Evolutionary conservation across 2,888 invertebrate genomes (phyloP).

Genomic region (Drosophila parthenogenetica): DNA sequence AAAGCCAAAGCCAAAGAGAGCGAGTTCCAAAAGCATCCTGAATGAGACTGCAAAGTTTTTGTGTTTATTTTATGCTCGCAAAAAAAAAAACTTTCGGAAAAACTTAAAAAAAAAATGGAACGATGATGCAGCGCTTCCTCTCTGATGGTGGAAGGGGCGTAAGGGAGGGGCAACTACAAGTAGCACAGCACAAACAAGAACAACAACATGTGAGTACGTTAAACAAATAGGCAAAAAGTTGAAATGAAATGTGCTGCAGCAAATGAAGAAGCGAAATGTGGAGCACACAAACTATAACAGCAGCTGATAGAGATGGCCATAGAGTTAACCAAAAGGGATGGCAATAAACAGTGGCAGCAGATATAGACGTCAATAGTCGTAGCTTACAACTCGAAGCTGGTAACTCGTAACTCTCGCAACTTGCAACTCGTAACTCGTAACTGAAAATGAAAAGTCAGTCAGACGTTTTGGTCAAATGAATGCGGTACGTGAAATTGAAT

Average conservation of each 20-base stretch:
- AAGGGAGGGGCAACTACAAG: constrained; percentile 35
- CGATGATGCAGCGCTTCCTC: constrained; percentile 42
- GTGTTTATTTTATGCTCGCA: constrained; percentile 68
- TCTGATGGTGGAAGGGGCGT: constrained; percentile 39
- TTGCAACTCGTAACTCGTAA: constrained; percentile 12
- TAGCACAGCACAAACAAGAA: constrained; percentile 44
- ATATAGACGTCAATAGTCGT: constrained; percentile 51
- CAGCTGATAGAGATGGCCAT: constrained; percentile 17
- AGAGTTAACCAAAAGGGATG: constrained; percentile 23
- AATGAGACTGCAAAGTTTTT: constrained; percentile 73
- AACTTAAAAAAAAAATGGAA: constrained; percentile 23
- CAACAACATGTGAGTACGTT: constrained; percentile 57
- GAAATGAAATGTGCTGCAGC: constrained; percentile 67
- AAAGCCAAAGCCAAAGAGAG: constrained; percentile 21
- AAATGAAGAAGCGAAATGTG: constrained; percentile 70
- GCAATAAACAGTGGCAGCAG: background rate
- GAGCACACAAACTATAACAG: constrained; percentile 58
- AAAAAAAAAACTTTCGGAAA: constrained; percentile 42
- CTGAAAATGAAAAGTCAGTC: constrained; percentile 67
- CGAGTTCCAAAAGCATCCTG: constrained; percentile 34
- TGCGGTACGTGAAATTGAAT: constrained; percentile 45
- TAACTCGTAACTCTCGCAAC: too few species aligned
- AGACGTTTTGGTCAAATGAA: constrained; percentile 59
- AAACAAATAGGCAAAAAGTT: constrained; percentile 66
- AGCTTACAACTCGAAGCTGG: too few species aligned